Percentiles rank a stretch among this genome's conserved stretches.
phyloP scores from a whole-genome alignment of 35 echinoderm and acorn worm genomes.

The Apostichopus parvimensis region DNA sequence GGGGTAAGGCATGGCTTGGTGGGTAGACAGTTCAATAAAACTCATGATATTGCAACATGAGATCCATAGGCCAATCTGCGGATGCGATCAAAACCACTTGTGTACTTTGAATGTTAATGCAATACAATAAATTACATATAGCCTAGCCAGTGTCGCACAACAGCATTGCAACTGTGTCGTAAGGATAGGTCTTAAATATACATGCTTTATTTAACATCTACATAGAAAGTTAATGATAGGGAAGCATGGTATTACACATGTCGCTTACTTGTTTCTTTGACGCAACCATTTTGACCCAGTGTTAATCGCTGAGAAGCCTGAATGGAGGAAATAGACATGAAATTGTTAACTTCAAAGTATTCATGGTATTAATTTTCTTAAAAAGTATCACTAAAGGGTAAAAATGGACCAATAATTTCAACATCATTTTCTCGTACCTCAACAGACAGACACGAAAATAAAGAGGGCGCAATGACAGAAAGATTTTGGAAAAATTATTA shows the following conservation, averaged over 20 bases:
- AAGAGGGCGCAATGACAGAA: neutral
- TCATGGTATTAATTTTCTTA: neutral
- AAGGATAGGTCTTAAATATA: too few species aligned
- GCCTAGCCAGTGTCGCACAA: too few species aligned
- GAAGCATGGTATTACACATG: neutral
- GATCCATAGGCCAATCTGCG: too few species aligned
- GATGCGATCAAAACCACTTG: too few species aligned
- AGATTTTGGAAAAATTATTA: neutral
- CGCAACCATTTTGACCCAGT: constrained; percentile 82
- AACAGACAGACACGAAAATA: neutral
- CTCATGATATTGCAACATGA: too few species aligned
- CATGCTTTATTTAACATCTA: too few species aligned
- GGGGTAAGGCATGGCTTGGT: too few species aligned
- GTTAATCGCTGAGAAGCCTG: constrained; percentile 19
- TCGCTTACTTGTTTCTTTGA: constrained; percentile 95
- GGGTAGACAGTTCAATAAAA: too few species aligned
- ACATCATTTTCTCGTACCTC: constrained; percentile 5
- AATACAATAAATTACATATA: too few species aligned
- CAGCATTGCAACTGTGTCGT: too few species aligned
- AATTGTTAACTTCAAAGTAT: neutral
- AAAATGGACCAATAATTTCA: neutral
- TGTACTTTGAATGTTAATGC: too few species aligned
- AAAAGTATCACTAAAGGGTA: neutral
- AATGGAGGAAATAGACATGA: neutral
- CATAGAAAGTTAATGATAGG: neutral